Conservation (phyloP, 2,113 vertebrate species). For the Sinocyclocheilus anshuiensis region DNA sequence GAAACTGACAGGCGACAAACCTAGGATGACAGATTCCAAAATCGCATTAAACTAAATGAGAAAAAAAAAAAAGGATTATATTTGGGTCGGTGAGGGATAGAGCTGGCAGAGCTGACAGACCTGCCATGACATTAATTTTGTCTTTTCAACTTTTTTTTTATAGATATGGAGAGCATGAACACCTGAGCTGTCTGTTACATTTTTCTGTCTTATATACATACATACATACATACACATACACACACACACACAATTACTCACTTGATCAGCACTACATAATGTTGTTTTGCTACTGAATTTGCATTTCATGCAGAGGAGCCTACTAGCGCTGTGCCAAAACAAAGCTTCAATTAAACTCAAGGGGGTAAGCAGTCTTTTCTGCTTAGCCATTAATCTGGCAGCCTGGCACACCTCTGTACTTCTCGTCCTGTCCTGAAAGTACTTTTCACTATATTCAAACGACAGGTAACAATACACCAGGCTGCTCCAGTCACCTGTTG, state of each 20-base stretch:
- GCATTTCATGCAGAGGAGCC: constrained; percentile 69
- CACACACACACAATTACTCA: constrained; percentile 19
- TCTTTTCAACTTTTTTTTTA: constrained; percentile 62
- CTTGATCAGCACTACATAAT: constrained; percentile 64
- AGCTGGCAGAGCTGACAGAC: constrained; percentile 71
- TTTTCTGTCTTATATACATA: constrained; percentile 19
- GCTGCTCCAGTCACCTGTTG: constrained; percentile 73
- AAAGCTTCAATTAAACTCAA: constrained; percentile 71
- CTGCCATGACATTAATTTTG: constrained; percentile 74
- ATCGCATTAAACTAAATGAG: constrained; percentile 77
- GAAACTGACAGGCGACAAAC: constrained; percentile 74
- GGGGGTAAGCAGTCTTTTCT: constrained; percentile 61
- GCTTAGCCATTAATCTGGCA: constrained; percentile 68
- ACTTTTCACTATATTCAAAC: constrained; percentile 73
- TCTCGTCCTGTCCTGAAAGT: constrained; percentile 73
- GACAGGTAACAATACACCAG: constrained; percentile 52
- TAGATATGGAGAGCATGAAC: constrained; percentile 30
- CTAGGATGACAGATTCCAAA: constrained; percentile 74
- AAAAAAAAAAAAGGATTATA: constrained; percentile 62
- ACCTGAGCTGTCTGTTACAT: constrained; percentile 63
- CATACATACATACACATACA: constrained; percentile 43
- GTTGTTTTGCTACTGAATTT: constrained; percentile 69
- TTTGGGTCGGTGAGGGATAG: constrained; percentile 58
- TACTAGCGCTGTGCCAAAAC: constrained; percentile 66
- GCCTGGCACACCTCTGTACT: constrained; percentile 61